Evolutionary conservation across 2,888 invertebrate species (phyloP), one percentile per base, ranked within the genome.

Genomic region (Matsumyia berberina): DNA sequence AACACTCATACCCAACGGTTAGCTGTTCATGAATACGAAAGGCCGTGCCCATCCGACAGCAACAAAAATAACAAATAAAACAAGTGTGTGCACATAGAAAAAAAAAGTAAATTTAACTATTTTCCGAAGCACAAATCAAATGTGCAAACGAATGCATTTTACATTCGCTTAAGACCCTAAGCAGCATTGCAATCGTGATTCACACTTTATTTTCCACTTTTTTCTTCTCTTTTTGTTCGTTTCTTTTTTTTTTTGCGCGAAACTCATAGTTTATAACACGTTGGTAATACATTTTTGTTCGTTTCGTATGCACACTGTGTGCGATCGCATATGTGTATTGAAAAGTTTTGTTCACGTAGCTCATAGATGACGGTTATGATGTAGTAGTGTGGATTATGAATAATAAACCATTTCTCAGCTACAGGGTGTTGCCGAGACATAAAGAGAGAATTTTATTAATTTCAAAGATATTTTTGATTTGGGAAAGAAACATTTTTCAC

Each of bases 171-270:
- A 24, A 74, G 46, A 39, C 29, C 39, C 33, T 42, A 46, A 49
- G 57, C 64, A 57, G 64, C 70, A 8, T 46, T 77, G 15, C 64
- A 67, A 62, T 62, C 58, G 49, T 83, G 82, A 78, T 78, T 83
- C 78, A 78, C 67, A 83, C 67, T 72, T 76, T 44, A 29, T 78
- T 29, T 51, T 72, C 8, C 42, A 24, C 31, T 66, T 37, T 35
- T 15, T 42, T 33, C 42, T n/a, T 15, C 31, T 39, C 9, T 42
- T 77, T 33, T 70, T 62, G 12, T 55, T 53, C n/a, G 5, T 33
- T 72, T 42, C 51, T 49, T 44, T 67, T 5, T 29, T 73, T 19
- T 57, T 49, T 49, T n/a, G n/a, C n/a, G n/a, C n/a, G n/a, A n/a
- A n/a, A n/a, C 19, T 66, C 46, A 35, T 55, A 44, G 69, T 35